phyloP scores from a whole-genome alignment of 2,797 vertebrate species.

The Aeoliscus strigatus region DNA sequence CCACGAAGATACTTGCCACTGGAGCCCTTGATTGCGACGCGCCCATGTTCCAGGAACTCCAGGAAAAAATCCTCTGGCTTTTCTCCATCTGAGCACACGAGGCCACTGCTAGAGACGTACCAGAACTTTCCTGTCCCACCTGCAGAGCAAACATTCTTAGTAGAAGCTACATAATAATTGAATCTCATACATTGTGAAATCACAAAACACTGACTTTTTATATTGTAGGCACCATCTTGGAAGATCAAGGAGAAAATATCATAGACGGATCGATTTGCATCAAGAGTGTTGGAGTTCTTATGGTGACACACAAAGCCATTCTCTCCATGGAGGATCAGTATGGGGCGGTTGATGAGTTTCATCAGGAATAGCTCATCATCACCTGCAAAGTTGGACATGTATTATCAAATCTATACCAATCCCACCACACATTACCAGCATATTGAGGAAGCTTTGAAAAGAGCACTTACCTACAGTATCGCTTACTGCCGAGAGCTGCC shows the following conservation, averaged over 20 bases:
- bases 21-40: slow-evolving; percentile 84
- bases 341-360: slow-evolving; percentile 94
- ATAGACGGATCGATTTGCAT: slow-evolving; percentile 88
- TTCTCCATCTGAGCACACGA: slow-evolving; percentile 87
- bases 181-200: no score
- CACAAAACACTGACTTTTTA: slow-evolving; percentile 83
- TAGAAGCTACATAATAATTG: no score
- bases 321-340: slow-evolving; percentile 87
- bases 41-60: slow-evolving; percentile 87
- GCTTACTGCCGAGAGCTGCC: slow-evolving; percentile 89
- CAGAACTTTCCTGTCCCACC: slow-evolving; percentile 88
- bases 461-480: slow-evolving; percentile 82
- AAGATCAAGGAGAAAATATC: slow-evolving; percentile 92
- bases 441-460: neutral
- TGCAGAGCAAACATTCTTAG: slow-evolving; percentile 38
- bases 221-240: slow-evolving; percentile 89
- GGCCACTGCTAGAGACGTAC: slow-evolving; percentile 83
- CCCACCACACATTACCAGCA: neutral
- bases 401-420: neutral
- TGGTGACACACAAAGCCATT: slow-evolving; percentile 93
- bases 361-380: slow-evolving; percentile 87
- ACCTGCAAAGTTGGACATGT: slow-evolving; percentile 61
- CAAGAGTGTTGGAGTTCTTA: slow-evolving; percentile 87
- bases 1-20: slow-evolving; percentile 88
- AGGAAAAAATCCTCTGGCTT: slow-evolving; percentile 90